Base-by-base conservation (phyloP, 1,140 invertebrate genomes). In the Mamestra configurata region DNA sequence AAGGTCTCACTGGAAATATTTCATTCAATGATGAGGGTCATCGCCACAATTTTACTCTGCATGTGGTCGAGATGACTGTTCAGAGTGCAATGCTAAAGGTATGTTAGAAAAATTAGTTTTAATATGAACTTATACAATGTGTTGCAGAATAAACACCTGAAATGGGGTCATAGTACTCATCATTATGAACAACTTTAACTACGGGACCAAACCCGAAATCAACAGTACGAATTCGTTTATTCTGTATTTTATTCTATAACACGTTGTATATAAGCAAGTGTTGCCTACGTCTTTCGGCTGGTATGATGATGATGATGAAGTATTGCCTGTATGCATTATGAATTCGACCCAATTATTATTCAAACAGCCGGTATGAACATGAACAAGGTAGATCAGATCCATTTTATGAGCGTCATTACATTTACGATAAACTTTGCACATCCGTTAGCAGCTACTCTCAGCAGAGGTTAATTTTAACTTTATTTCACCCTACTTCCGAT, bases 31-130 rank as follows among this genome's bases (percentile, higher is more conserved):
- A 98, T 85, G 97, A 98, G 87, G 98, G 98, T 37, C 96, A 98
- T 86, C 95, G 98, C 72, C 96, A 97, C 87, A 98, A 99, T 95
- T 99, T 99, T 90, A 98, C 98, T 0, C 96, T 99, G 57, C 98
- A 99, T 88, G 97, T 99, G 27, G 97, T 99, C 61, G 98, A 99
- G 94, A 98, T 99, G 97, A 99, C 98, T 0, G 97, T 98, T 27
- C 98, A 98, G 89, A 98, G 97, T 89, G 98, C 97, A 20, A 98
- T 98, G 96, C 96, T 97, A 0, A 98, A 98, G 96, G 98, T 76
- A 27, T 10, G 72, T 31, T 31, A 31, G 5, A 31, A 31, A 31
- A 31, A 31, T n/a, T n/a, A n/a, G n/a, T n/a, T n/a, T n/a, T n/a
- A n/a, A n/a, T n/a, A n/a, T n/a, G n/a, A n/a, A n/a, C n/a, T n/a